A percentile compares a stretch with the other conserved stretches of the same genome.
Evolutionary conservation across 2,113 vertebrate species (phyloP).

Genomic region (Hoplias malabaricus): DNA sequence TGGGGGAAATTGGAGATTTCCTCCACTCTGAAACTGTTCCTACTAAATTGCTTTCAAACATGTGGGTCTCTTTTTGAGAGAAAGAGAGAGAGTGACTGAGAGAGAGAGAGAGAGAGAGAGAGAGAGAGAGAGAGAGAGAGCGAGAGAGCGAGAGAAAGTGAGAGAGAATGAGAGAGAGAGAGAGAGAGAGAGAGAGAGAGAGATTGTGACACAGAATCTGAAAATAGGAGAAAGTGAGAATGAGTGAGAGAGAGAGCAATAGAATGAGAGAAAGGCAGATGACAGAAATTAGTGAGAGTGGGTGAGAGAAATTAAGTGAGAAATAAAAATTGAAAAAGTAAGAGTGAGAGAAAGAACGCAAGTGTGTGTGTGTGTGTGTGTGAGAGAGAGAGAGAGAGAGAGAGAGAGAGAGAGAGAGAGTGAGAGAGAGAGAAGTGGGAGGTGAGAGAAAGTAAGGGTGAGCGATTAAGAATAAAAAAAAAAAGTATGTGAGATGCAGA

Average conservation of each 20-base stretch:
- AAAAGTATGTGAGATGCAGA: too few relatives aligned
- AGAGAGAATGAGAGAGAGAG: too few relatives aligned
- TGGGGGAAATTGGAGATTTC: slow-evolving; percentile 47
- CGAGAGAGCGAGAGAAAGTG: too few relatives aligned
- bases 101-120: slow-evolving; percentile 29
- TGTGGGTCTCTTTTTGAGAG: slow-evolving; percentile 15
- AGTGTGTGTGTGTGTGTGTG: too few relatives aligned
- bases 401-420: slow-evolving; percentile 29
- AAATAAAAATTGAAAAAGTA: background rate
- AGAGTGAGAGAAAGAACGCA: too few relatives aligned
- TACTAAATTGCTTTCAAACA: slow-evolving; percentile 32
- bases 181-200: slow-evolving; percentile 37
- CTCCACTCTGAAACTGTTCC: slow-evolving; percentile 33
- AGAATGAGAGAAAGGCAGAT: slow-evolving; percentile 35
- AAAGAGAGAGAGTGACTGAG: slow-evolving; percentile 11
- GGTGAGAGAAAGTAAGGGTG: slow-evolving; percentile 47
- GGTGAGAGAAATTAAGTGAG: background rate
- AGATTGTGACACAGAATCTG: too few relatives aligned
- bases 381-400: slow-evolving; percentile 45
- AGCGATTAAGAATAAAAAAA: slow-evolving; percentile 32
- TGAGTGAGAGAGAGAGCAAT: slow-evolving; percentile 8
- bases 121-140: too few relatives aligned
- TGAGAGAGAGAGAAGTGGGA: slow-evolving; percentile 17
- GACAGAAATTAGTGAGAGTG: slow-evolving; percentile 9
- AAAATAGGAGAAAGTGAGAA: too few relatives aligned